Percentiles rank a stretch among this genome's conserved stretches.
Conservation (phyloP, 2,888 invertebrate species). For the Acanthosoma haemorrhoidale region DNA sequence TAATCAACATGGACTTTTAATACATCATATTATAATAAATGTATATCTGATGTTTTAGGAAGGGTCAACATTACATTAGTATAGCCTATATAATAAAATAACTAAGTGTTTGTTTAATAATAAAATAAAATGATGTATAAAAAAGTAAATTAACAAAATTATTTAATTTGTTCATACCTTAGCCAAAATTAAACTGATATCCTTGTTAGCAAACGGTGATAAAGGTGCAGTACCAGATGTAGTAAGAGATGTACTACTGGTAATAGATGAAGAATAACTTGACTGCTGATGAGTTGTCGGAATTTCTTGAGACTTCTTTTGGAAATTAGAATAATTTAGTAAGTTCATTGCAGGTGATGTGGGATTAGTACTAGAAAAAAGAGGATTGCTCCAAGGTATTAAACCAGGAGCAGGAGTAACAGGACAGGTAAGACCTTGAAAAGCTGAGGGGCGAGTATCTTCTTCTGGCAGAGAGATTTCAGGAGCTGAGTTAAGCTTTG, state of each 20-base stretch:
- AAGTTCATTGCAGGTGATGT: slow-evolving; percentile 9
- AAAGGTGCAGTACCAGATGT: background rate
- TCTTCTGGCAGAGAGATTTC: slow-evolving; percentile 27
- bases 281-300: background rate
- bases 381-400: slow-evolving; percentile 45
- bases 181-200: background rate
- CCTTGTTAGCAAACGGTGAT: slow-evolving; percentile 18
- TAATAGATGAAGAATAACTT: slow-evolving; percentile 8
- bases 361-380: slow-evolving; percentile 31
- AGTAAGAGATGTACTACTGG: slow-evolving; percentile 10
- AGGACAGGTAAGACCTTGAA: slow-evolving; percentile 45
- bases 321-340: slow-evolving; percentile 15
- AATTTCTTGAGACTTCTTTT: slow-evolving; percentile 17
- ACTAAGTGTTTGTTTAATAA: too few relatives aligned
- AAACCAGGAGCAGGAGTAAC: slow-evolving; percentile 48
- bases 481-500: slow-evolving; percentile 45
- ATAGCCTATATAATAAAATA: too few relatives aligned
- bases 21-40: too few relatives aligned
- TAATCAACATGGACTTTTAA: too few relatives aligned
- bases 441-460: slow-evolving; percentile 41
- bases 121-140: too few relatives aligned
- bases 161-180: slow-evolving; percentile 14
- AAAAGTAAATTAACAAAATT: background rate
- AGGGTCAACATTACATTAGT: too few relatives aligned
- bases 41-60: too few relatives aligned